These are phyloP conservation scores for Tenthredo amoena DNA, from an alignment of 2,888 invertebrate genomes.

Conservation along the genomic window DNA sequence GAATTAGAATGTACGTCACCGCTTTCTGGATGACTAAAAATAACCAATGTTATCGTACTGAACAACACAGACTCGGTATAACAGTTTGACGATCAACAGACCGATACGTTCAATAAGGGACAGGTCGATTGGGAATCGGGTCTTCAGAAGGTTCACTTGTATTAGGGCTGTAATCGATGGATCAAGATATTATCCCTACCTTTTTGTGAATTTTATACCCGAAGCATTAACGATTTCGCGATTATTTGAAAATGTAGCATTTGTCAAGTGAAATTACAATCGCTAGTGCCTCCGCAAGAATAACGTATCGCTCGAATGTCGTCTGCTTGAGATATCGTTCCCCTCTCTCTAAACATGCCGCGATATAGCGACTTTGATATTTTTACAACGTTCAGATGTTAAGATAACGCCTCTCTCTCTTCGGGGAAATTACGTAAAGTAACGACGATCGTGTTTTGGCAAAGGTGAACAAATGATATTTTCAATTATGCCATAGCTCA, in stretches of 20 bases:
- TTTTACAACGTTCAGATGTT: neutral
- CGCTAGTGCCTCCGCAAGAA: neutral
- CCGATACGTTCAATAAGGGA: neutral
- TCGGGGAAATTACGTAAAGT: neutral
- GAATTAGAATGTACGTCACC: neutral
- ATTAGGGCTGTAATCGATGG: neutral
- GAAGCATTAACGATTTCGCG: neutral
- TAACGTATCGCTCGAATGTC: neutral
- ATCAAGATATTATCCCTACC: neutral
- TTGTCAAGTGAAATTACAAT: slow-evolving; percentile 2
- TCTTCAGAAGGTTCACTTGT: neutral
- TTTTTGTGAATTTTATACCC: neutral
- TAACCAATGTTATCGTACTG: neutral
- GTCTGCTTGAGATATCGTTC: neutral
- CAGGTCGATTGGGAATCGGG: neutral
- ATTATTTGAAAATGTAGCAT: neutral
- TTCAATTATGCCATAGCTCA: neutral
- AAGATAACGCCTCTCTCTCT: neutral
- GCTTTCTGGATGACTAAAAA: neutral
- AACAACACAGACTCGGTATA: neutral
- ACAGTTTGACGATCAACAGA: neutral
- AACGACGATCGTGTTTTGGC: neutral
- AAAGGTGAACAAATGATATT: neutral
- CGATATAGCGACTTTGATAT: neutral
- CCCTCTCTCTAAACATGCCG: neutral